phyloP scores from a whole-genome alignment of 2,113 vertebrate genomes.

The Puma concolor region DNA sequence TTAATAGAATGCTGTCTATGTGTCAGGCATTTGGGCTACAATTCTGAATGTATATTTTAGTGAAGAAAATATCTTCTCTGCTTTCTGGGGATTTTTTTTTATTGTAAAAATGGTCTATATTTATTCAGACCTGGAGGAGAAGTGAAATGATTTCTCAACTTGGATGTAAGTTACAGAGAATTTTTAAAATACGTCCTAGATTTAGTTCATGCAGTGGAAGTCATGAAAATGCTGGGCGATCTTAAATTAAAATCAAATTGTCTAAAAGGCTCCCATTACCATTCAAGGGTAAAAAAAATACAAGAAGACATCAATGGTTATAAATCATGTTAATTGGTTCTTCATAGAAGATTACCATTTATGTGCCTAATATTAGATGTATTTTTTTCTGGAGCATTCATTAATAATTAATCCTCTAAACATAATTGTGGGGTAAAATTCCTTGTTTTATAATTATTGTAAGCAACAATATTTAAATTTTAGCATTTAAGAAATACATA shows the following conservation, averaged over 20 bases:
- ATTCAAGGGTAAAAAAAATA: background rate
- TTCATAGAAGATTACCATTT: background rate
- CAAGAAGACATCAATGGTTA: background rate
- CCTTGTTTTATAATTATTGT: background rate
- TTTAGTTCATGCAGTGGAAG: background rate
- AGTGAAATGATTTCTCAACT: constrained; percentile 17
- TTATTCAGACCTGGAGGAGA: constrained; percentile 21
- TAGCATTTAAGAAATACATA: background rate
- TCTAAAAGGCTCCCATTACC: background rate
- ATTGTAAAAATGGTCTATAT: background rate
- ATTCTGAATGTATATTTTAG: background rate
- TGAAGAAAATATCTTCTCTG: constrained; percentile 3
- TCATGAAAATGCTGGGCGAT: background rate
- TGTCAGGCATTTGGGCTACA: background rate
- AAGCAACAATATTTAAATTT: background rate
- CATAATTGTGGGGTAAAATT: background rate
- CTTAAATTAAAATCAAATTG: constrained; percentile 38
- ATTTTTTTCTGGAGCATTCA: background rate
- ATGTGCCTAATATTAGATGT: background rate
- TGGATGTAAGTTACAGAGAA: background rate
- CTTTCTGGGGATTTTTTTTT: background rate
- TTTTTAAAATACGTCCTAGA: constrained; percentile 9
- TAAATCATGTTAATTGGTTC: background rate
- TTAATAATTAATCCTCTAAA: background rate
- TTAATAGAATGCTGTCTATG: background rate